These are phyloP conservation scores for Salvelinus fontinalis DNA, from an alignment of 2,113 vertebrate genomes.

Conservation along the genomic window DNA sequence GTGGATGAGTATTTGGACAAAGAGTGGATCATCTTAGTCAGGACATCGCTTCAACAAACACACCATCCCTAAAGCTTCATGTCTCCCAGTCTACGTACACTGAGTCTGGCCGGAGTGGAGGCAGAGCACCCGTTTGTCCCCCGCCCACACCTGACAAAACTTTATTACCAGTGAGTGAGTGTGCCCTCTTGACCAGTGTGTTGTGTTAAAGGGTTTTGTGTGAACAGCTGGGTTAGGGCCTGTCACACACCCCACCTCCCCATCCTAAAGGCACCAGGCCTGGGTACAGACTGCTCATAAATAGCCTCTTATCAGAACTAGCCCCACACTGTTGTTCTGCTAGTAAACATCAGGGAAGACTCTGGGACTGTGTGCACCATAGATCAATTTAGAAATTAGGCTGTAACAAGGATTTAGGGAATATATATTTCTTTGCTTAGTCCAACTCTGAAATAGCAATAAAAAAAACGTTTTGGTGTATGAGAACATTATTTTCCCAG, in stretches of 20 bases:
- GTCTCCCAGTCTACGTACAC: neutral
- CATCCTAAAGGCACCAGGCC: conserved; percentile 53
- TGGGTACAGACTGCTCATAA: conserved; percentile 61
- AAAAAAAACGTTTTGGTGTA: neutral
- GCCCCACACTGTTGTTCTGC: conserved; percentile 57
- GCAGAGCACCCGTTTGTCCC: conserved; percentile 43
- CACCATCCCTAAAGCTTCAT: conserved; percentile 32
- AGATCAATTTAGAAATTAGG: conserved; percentile 39
- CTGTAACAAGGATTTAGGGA: conserved; percentile 1
- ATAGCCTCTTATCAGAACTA: conserved; percentile 61
- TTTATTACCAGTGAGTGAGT: conserved; percentile 57
- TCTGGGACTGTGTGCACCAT: conserved; percentile 45
- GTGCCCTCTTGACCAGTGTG: conserved; percentile 51
- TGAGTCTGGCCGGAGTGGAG: conserved; percentile 21
- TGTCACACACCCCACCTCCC: conserved; percentile 50
- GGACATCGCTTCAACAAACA: conserved; percentile 44
- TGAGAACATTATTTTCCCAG: conserved; percentile 31
- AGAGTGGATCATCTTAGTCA: conserved; percentile 36
- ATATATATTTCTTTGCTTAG: neutral
- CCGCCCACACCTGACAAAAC: conserved; percentile 66
- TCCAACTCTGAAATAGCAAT: neutral
- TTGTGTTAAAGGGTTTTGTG: conserved; percentile 67
- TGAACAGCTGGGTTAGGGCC: conserved; percentile 71
- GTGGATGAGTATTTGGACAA: conserved; percentile 23
- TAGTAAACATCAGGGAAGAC: conserved; percentile 62